These are phyloP conservation scores for Mesocricetus auratus DNA, from an alignment of 2,113 vertebrate species.

Conservation along the genomic window DNA sequence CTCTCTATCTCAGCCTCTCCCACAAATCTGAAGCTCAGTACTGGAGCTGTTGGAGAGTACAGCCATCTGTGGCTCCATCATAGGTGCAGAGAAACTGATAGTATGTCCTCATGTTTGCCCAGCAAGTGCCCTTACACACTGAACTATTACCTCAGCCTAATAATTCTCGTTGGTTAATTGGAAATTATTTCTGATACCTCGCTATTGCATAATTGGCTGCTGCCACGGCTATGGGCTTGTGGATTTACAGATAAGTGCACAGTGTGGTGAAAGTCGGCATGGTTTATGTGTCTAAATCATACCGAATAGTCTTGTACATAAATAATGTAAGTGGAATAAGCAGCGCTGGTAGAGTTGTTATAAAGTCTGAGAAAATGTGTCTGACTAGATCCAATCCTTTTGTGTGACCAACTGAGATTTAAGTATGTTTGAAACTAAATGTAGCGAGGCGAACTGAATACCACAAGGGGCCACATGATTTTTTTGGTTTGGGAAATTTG, in stretches of 20 bases:
- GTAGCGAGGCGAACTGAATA: neutral
- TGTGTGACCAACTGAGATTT: neutral
- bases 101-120: neutral
- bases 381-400: neutral
- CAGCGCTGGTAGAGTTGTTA: no score
- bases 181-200: neutral
- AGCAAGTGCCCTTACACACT: neutral
- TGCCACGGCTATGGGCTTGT: neutral
- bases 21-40: neutral
- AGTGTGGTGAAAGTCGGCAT: neutral
- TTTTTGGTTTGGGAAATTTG: neutral
- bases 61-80: no score
- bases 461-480: neutral
- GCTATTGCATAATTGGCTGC: neutral
- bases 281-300: neutral
- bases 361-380: neutral
- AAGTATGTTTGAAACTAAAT: neutral
- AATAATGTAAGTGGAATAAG: neutral
- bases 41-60: no score
- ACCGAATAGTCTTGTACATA: neutral
- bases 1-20: neutral
- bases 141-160: neutral
- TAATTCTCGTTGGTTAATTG: neutral
- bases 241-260: neutral
- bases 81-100: neutral